Percentiles rank a stretch among this genome's conserved stretches.
Conservation (phyloP, 2,113 vertebrate species). For the Pseudorectes ferrugineus region DNA sequence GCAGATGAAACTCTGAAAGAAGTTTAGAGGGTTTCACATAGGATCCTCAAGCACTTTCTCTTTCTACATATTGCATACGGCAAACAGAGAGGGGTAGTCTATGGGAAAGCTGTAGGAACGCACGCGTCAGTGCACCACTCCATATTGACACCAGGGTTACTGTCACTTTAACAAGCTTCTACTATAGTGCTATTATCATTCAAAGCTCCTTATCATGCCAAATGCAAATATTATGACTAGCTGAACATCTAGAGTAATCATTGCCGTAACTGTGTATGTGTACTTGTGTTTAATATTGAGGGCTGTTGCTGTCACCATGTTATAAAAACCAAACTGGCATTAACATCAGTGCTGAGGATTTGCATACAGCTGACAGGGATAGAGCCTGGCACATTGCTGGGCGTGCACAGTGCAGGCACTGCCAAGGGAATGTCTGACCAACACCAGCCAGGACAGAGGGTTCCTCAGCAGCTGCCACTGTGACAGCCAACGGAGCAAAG, state of each 20-base stretch:
- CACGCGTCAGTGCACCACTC: not conserved
- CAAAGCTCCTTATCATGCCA: slow-evolving; percentile 36
- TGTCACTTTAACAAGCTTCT: slow-evolving; percentile 51
- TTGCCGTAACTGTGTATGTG: slow-evolving; percentile 34
- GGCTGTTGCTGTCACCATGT: slow-evolving; percentile 63
- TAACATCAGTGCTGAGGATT: slow-evolving; percentile 3
- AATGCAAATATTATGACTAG: slow-evolving; percentile 60
- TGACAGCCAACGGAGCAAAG: not conserved
- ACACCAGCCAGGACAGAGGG: not conserved
- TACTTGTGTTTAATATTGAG: slow-evolving; percentile 60
- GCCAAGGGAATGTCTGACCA: slow-evolving; percentile 9
- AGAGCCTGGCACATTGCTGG: slow-evolving; percentile 8
- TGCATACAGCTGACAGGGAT: slow-evolving; percentile 48
- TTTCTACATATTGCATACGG: not conserved
- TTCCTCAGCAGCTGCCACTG: not conserved
- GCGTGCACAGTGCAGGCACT: not conserved
- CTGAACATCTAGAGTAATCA: slow-evolving; percentile 46
- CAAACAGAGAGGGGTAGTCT: not conserved
- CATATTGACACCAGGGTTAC: not conserved
- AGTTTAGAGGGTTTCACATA: not conserved
- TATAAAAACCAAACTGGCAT: slow-evolving; percentile 53
- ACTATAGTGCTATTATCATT: slow-evolving; percentile 36
- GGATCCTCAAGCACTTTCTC: not conserved
- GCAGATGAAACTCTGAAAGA: not conserved
- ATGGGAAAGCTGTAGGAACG: not conserved